Base-by-base conservation (phyloP, 2,113 vertebrate genomes). In the Platichthys flesus region DNA sequence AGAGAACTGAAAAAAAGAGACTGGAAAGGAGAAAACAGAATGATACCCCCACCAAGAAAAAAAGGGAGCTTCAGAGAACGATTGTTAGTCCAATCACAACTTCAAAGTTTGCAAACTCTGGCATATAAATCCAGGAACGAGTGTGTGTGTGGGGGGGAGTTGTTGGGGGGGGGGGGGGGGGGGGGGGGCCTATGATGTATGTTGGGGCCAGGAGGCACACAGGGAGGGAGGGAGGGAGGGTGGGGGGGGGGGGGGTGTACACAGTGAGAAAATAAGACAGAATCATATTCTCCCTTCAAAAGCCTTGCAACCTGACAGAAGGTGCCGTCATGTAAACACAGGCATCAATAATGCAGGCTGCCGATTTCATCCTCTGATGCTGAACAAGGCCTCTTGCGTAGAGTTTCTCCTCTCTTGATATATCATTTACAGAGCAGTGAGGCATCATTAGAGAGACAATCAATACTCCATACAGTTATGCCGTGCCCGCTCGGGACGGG, bases 261-360 rank as follows among this genome's bases (percentile, higher is more conserved):
- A 67, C 35, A 45, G 59, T 67, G 73, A 62, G 63, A 24, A 78
- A 64, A 52, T 71, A 71, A 70, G 58, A 77, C 21, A 31, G 35
- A 73, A 37, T 18, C 61, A 76, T 67, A 37, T 49, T 66, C 60
- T 68, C 37, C 67, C 67, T 69, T 80, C 64, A 59, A 81, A 86
- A 71, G 71, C 61, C 81, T 54, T 12, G 62, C 67, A 76, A 79
- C 79, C 76, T 83, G 73, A 88, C 83, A 86, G 78, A 83, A 76
- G 81, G 89, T 76, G 77, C 88, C 55, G 55, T 83, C 72, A 74
- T 68, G 66, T 80, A 89, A 94, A 93, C 91, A 93, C 59, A 69
- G 58, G 26, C 82, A 92, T 94, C 79, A 89, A 94, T 92, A 94
- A 93, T 93, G 85, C 84, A 94, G 55, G 58, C 28, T 9, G 58